These are phyloP conservation scores for Rana temporaria DNA, from an alignment of 2,113 vertebrate genomes.

Conservation along the genomic window DNA sequence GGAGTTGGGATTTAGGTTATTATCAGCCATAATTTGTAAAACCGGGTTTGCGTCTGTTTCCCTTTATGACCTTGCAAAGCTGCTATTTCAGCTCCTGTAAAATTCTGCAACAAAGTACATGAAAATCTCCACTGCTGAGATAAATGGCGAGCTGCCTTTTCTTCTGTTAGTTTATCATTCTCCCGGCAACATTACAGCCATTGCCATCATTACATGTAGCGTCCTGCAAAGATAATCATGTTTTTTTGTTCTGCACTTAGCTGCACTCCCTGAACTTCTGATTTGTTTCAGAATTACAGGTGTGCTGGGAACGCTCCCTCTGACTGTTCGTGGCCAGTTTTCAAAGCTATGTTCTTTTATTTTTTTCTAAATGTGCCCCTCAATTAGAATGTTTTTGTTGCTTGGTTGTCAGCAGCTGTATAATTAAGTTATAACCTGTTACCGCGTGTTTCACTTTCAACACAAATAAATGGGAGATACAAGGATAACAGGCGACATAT, in stretches of 20 bases:
- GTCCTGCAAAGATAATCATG: constrained; percentile 29
- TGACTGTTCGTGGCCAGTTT: neutral
- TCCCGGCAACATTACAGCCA: constrained; percentile 8
- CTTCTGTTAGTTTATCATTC: constrained; percentile 24
- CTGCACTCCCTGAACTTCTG: constrained; percentile 29
- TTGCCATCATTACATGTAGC: constrained; percentile 23
- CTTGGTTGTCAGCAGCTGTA: neutral
- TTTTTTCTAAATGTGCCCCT: neutral
- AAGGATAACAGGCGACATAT: neutral
- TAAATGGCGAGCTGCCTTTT: constrained; percentile 16
- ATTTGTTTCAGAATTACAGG: constrained; percentile 16
- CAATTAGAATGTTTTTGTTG: constrained; percentile 26
- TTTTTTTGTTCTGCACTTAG: constrained; percentile 29
- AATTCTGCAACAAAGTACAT: constrained; percentile 18
- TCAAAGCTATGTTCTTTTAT: neutral
- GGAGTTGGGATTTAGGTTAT: too few species aligned
- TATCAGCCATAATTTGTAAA: too few species aligned
- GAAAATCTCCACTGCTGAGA: constrained; percentile 28
- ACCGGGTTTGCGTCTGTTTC: neutral
- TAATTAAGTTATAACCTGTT: constrained; percentile 21
- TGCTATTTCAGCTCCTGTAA: constrained; percentile 16
- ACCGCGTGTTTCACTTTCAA: neutral
- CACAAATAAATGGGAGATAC: neutral
- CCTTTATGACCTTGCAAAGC: constrained; percentile 29
- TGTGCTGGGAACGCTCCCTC: neutral